Conservation (phyloP, 2,113 vertebrate genomes). For the Apodemus speciosus region DNA sequence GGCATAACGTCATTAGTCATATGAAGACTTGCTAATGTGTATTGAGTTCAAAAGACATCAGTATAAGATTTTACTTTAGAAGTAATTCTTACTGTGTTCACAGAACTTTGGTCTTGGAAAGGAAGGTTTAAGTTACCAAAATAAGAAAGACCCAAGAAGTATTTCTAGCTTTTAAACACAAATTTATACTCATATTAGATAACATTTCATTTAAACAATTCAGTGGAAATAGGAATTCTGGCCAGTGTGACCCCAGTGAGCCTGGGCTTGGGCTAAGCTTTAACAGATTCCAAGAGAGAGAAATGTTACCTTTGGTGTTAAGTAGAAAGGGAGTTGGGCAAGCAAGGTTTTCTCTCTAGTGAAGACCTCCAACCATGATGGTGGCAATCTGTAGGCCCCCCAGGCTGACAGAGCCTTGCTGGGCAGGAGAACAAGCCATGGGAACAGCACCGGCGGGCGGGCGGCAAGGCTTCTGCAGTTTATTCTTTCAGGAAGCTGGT, state of each 20-base stretch:
- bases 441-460: fast-evolving
- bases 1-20: conserved; percentile 47
- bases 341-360: background rate
- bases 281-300: background rate
- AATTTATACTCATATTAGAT: background rate
- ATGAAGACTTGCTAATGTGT: conserved; percentile 62
- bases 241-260: too few relatives aligned
- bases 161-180: conserved; percentile 17
- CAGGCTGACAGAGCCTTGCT: background rate
- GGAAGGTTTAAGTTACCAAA: background rate
- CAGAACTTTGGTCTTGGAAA: conserved; percentile 31
- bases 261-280: too few relatives aligned
- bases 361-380: background rate
- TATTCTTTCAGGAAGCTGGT: background rate
- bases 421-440: background rate
- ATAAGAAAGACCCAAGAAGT: conserved; percentile 6
- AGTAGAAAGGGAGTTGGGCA: background rate
- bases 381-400: background rate
- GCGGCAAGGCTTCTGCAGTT: fast-evolving
- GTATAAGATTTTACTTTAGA: conserved; percentile 61
- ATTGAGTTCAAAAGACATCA: conserved; percentile 38
- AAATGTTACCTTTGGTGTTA: background rate
- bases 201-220: background rate
- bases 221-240: background rate
- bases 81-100: conserved; percentile 38